Evolutionary conservation across 2,797 vertebrate species (phyloP).

Genomic region (Neosalanx taihuensis): DNA sequence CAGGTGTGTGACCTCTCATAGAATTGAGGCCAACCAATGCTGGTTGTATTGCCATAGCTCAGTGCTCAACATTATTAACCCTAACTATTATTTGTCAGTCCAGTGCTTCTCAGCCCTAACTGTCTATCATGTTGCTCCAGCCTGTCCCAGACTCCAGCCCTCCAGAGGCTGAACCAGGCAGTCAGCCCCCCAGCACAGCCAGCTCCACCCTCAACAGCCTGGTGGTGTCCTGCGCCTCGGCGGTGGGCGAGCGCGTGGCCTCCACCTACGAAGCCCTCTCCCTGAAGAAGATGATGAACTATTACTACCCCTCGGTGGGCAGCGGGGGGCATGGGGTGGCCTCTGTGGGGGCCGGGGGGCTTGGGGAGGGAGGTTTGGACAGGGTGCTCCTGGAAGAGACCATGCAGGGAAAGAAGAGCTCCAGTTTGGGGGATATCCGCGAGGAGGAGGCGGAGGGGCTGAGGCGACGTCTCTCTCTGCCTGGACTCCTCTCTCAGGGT

Average conservation of each 20-base stretch:
- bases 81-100: too few relatives aligned
- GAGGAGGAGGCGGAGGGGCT: slow-evolving; percentile 88
- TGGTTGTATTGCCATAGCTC: too few relatives aligned
- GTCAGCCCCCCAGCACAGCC: slow-evolving; percentile 53
- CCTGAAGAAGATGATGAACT: slow-evolving; percentile 92
- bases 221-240: slow-evolving; percentile 91
- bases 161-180: slow-evolving; percentile 66
- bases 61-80: too few relatives aligned
- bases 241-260: slow-evolving; percentile 88
- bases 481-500: slow-evolving; percentile 97
- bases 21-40: too few relatives aligned
- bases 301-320: slow-evolving; percentile 74
- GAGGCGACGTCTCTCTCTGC: slow-evolving; percentile 90
- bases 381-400: slow-evolving; percentile 81
- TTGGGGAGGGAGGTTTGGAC: slow-evolving; percentile 37
- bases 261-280: slow-evolving; percentile 94
- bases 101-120: neutral
- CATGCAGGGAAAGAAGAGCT: slow-evolving; percentile 94
- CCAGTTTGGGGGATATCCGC: slow-evolving; percentile 92
- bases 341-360: slow-evolving; percentile 24
- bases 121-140: slow-evolving; percentile 29
- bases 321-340: slow-evolving; percentile 10
- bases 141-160: slow-evolving; percentile 37
- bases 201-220: slow-evolving; percentile 87
- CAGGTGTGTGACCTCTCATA: slow-evolving; percentile 68